A percentile compares a stretch with the other conserved stretches of the same genome.
Conservation (phyloP, 2,888 invertebrate species). For the Steinernema scapterisci region DNA sequence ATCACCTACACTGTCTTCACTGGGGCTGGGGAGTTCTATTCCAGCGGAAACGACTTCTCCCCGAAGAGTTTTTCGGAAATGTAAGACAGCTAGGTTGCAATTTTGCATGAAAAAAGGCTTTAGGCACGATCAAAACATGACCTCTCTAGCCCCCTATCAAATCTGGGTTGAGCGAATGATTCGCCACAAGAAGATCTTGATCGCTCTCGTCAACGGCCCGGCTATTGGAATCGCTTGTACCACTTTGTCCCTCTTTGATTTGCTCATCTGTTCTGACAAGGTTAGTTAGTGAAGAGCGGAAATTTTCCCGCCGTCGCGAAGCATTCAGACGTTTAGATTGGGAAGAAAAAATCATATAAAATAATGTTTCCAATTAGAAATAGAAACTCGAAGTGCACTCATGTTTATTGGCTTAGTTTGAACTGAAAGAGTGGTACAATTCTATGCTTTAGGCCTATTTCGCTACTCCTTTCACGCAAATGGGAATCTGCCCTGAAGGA, state of each 20-base stretch:
- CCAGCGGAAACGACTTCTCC: conserved; percentile 80
- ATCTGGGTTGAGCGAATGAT: conserved; percentile 79
- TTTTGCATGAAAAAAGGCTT: too few species aligned
- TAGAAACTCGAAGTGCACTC: not conserved
- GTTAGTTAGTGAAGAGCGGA: conserved; percentile 64
- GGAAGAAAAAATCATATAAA: not conserved
- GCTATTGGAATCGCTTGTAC: conserved; percentile 92
- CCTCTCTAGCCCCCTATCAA: conserved; percentile 54
- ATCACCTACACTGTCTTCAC: conserved; percentile 33
- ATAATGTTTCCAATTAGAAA: not conserved
- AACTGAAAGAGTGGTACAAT: not conserved
- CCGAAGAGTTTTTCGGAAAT: conserved; percentile 35
- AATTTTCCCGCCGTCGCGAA: too few species aligned
- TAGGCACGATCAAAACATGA: not conserved
- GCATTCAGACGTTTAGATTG: not conserved
- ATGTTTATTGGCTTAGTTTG: not conserved
- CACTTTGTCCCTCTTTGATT: conserved; percentile 82
- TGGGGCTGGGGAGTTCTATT: conserved; percentile 77
- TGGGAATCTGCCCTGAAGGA: conserved; percentile 58
- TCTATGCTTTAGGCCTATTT: conserved; percentile 51
- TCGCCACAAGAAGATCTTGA: conserved; percentile 82
- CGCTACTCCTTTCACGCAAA: conserved; percentile 51
- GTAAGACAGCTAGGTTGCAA: too few species aligned
- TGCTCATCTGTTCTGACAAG: conserved; percentile 83
- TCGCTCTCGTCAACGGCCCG: conserved; percentile 89